Conservation (phyloP, 2,888 invertebrate genomes). For the Dysmachus trigonus region DNA sequence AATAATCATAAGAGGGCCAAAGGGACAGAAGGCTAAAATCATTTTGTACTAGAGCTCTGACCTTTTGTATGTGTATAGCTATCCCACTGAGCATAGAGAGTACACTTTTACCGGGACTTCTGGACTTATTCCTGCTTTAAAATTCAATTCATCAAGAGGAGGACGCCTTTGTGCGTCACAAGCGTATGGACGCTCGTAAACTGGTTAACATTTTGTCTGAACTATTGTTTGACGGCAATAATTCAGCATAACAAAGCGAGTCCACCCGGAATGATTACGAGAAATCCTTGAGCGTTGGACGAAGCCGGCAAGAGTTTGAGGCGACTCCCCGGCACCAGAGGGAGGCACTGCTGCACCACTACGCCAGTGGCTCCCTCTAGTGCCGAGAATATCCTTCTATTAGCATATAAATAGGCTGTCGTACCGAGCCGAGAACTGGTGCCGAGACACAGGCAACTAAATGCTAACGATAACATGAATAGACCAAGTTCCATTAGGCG, state of each 20-base stretch:
- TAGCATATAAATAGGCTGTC: constrained; percentile 42
- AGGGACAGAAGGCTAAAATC: no score
- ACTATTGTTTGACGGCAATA: constrained; percentile 37
- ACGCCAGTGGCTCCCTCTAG: neutral
- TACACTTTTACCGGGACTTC: neutral
- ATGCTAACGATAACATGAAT: constrained; percentile 40
- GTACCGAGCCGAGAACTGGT: constrained; percentile 18
- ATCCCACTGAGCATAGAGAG: neutral
- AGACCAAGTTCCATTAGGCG: constrained; percentile 36
- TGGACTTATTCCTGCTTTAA: neutral
- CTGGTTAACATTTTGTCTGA: constrained; percentile 36
- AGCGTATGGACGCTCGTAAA: constrained; percentile 9
- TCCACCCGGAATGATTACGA: constrained; percentile 26
- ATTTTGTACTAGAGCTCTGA: neutral
- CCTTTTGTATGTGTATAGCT: neutral
- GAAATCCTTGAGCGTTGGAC: constrained; percentile 2
- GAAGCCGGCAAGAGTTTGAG: neutral
- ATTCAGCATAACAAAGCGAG: constrained; percentile 35
- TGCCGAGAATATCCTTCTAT: constrained; percentile 27
- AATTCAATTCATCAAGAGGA: constrained; percentile 22
- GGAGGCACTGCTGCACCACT: neutral
- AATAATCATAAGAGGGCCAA: no score
- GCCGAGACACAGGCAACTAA: constrained; percentile 35
- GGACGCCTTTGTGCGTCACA: neutral
- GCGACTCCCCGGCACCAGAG: neutral